Base-by-base conservation (phyloP, 30 jellyfish, hydroid and myxozoan species). In the Morbakka virulenta region DNA sequence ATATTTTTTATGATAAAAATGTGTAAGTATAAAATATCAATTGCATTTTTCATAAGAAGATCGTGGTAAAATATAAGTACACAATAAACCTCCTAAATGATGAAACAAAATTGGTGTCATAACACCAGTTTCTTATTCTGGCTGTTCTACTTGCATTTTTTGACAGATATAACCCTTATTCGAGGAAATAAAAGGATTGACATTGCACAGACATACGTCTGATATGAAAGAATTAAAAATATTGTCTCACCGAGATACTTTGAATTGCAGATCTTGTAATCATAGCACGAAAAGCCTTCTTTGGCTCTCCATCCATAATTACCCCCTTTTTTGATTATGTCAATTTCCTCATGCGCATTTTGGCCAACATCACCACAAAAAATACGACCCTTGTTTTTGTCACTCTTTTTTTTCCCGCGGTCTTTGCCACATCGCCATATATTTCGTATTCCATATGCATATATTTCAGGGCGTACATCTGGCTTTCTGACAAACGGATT, bases 321-420 rank as follows among this genome's bases (percentile, higher is more conserved):
- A 1, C 98, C 96, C 11, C 98, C 98, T 76, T 84, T 91, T 17
- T 65, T 77, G 35, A 91, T 91, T 50, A 91, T 67, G 49, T 91
- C 91, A 41, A 91, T 91, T 64, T 91, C 98, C 69, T 91, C 98
- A 41, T 32, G 35, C 32, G 72, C 64, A 70, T 83, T 77, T 65
- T 91, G 98, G 3, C 98, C 98, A 12, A 91, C 98, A 47, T 91
- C 98, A 26, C 98, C 98, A 67, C 98, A 91, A 57, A 91, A 91
- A 4, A 91, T 72, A 24, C 95, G 67, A 21, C 95, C 97, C 48
- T 74, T 88, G 20, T 93, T 90, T 14, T 12, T 72, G 2, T 41
- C 49, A 28, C 81, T 49, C 24, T 28, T 28, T 4, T 47, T 31
- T 23, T 74, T 48, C n/a, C 94, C 94, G 22, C 92, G 88, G 80